Evolutionary conservation across 2,113 vertebrate species (phyloP).

Genomic region (Alouatta palliata): DNA sequence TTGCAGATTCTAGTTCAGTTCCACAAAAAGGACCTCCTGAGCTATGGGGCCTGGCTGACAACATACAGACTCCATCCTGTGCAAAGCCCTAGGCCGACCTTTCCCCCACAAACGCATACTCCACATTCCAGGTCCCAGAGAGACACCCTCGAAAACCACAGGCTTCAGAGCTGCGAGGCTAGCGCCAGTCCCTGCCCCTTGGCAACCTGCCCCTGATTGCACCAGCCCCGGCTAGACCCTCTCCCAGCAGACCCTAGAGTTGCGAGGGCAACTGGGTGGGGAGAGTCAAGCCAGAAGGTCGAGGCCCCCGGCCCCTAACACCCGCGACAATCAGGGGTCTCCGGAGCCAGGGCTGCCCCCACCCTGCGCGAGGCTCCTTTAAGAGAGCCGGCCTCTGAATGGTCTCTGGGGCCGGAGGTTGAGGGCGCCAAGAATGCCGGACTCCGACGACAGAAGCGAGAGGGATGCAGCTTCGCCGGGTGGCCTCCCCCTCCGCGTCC

Average conservation of each 20-base stretch:
- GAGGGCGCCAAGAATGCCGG: slow-evolving; percentile 73
- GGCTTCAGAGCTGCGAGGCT: background rate
- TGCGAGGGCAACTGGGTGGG: background rate
- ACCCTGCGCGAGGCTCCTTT: slow-evolving; percentile 34
- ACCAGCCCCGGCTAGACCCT: background rate
- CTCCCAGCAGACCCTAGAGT: background rate
- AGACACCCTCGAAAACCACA: background rate
- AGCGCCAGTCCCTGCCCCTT: background rate
- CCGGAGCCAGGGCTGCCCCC: accelerated
- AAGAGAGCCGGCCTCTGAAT: background rate
- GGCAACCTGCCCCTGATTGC: background rate
- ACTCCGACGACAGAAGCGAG: background rate
- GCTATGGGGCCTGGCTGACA: background rate
- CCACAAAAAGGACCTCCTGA: background rate
- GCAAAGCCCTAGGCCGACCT: background rate
- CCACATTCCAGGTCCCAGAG: background rate
- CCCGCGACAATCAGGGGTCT: background rate
- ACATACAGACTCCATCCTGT: background rate
- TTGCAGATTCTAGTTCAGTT: background rate
- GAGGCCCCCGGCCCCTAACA: background rate
- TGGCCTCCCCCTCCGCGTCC: background rate
- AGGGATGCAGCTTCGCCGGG: background rate
- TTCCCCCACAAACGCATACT: background rate
- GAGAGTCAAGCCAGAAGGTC: background rate
- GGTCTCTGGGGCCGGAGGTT: slow-evolving; percentile 65